Base-by-base conservation (phyloP, 2,797 vertebrate species). In the Chaenodraco wilsoni region DNA sequence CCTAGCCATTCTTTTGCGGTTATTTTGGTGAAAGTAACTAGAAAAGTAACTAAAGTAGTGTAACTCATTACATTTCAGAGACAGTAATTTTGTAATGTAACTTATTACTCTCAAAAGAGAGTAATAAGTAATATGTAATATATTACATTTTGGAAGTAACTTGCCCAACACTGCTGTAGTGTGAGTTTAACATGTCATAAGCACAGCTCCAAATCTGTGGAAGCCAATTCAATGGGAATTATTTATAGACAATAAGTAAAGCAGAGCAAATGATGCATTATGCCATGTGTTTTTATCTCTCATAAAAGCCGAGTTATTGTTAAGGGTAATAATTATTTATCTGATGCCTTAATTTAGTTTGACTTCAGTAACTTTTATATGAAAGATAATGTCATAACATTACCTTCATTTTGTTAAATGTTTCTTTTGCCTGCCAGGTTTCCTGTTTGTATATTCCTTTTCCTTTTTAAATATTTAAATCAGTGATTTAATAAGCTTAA, bases 241-340 rank as follows among this genome's bases (percentile, higher is more conserved):
- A 46, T 48, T 74, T 33, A 76, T 65, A 45, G 48, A 65, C 50
- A 21, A 51, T 69, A 61, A 43, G 44, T 51, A 46, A 41, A 72
- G 45, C 44, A 57, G 5, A 59, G 11, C 40, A 67, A 51, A 64
- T 58, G 40, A 62, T 57, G 45, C 27, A 46, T 72, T 72, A 15
- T 4, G 45, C 40, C 19, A 11, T 59, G 40, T 50, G 14, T 2
- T 7, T 16, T 37, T 60, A 9, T 14, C 3, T 5, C 19, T 27
- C 10, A 23, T 49, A 15, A 61, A 55, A 3, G 17, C 33, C 65
- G n/a, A 72, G 41, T 43, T 72, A 58, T 48, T 37, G 17, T 49
- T 21, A 15, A 46, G 45, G 3, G 46, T 15, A 43, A 56, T 45
- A 23, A 13, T 40, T 72, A 9, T 72, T 51, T 31, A 49, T 66